phyloP scores from a whole-genome alignment of 2,797 vertebrate genomes.

The Petrocephalus sullivani region DNA sequence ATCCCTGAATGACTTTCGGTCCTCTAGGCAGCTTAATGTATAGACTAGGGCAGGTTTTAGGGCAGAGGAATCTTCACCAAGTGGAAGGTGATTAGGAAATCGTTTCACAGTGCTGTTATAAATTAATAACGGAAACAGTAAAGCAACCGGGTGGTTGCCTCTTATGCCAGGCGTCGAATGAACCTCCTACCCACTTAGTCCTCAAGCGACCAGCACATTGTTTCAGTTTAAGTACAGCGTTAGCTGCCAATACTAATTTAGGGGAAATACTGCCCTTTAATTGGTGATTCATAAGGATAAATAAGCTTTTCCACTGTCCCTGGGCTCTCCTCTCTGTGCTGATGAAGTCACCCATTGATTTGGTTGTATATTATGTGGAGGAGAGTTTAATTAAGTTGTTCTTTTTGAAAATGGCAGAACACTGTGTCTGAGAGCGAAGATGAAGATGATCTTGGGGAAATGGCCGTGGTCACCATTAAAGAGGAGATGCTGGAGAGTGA shows the following conservation, averaged over 20 bases:
- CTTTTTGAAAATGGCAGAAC: not conserved
- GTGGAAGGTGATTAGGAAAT: too few relatives aligned
- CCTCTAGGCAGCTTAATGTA: too few relatives aligned
- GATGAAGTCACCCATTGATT: not conserved
- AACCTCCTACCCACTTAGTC: not conserved
- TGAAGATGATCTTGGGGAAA: not conserved
- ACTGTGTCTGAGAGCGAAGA: not conserved
- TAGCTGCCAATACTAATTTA: not conserved
- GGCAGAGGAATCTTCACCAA: too few relatives aligned
- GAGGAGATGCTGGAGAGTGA: slow-evolving; percentile 3
- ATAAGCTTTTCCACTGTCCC: not conserved
- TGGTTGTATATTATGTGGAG: not conserved
- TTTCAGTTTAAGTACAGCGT: not conserved
- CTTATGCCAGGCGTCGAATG: too few relatives aligned
- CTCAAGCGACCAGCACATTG: not conserved
- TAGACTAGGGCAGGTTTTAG: too few relatives aligned
- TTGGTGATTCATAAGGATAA: not conserved
- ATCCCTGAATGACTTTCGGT: too few relatives aligned
- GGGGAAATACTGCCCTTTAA: not conserved
- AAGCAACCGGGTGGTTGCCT: too few relatives aligned
- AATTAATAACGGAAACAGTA: too few relatives aligned
- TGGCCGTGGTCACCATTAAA: slow-evolving; percentile 12
- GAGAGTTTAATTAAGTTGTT: not conserved
- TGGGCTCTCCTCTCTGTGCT: not conserved
- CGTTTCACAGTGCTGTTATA: too few relatives aligned